phyloP scores from a whole-genome alignment of 2,797 vertebrate genomes.

The Sternotherus odoratus region DNA sequence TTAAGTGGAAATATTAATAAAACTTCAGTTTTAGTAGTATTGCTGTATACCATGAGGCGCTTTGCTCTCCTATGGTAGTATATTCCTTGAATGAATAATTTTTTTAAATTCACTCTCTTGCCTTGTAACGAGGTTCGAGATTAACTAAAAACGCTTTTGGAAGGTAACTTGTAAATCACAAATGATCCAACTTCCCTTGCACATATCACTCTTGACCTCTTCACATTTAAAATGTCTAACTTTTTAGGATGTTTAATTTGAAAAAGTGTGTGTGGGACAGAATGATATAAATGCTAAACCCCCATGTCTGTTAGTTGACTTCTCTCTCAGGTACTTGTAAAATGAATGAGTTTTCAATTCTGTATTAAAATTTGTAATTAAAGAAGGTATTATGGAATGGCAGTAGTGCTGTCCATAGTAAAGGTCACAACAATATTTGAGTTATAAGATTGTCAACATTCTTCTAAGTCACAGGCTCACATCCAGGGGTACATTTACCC shows the following conservation, averaged over 20 bases:
- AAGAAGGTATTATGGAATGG: not conserved
- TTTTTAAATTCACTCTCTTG: not conserved
- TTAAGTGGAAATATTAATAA: not conserved
- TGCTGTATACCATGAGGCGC: not conserved
- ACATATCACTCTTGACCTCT: not conserved
- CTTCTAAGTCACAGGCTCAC: not conserved
- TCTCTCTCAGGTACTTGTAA: not conserved
- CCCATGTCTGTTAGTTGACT: not conserved
- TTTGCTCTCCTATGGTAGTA: too few species aligned
- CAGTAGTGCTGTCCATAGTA: not conserved
- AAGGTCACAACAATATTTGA: not conserved
- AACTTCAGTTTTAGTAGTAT: not conserved
- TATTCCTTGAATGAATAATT: not conserved
- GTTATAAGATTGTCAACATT: not conserved
- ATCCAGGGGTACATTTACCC: too few species aligned
- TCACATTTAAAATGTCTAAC: not conserved
- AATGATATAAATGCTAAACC: not conserved
- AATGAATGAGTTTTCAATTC: not conserved
- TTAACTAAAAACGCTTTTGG: not conserved
- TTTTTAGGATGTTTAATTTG: not conserved
- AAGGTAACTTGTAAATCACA: not conserved
- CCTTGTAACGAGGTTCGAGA: not conserved
- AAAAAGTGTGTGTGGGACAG: not conserved
- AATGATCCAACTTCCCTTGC: not conserved
- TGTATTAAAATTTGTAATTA: not conserved